Conservation (phyloP, 2,797 vertebrate species). For the Phataginus tricuspis region DNA sequence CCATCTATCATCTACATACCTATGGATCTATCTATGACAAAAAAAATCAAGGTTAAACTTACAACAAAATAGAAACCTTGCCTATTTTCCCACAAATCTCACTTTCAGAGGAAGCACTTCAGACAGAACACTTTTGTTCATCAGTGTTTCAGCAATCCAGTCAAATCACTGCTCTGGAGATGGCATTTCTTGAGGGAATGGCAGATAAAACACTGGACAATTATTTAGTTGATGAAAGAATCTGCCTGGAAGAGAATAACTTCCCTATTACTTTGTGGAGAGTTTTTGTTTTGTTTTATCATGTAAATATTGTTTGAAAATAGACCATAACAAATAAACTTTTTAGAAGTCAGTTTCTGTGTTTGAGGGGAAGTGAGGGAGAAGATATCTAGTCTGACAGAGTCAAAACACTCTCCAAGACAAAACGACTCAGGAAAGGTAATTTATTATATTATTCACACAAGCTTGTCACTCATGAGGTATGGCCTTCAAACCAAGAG, state of each 20-base stretch:
- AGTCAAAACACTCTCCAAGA: constrained; percentile 45
- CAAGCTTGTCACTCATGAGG: background rate
- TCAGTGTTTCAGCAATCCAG: background rate
- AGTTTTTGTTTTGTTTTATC: constrained; percentile 41
- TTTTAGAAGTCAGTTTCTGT: constrained; percentile 29
- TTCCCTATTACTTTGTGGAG: background rate
- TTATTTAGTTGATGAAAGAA: constrained; percentile 27
- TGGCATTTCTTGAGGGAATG: constrained; percentile 25
- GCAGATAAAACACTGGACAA: constrained; percentile 29
- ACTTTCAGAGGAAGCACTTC: background rate
- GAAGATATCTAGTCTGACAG: background rate
- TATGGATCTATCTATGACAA: background rate
- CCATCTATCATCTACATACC: background rate
- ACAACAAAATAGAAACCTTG: constrained; percentile 19
- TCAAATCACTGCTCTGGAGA: background rate
- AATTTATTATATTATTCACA: constrained; percentile 24
- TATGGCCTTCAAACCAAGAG: background rate
- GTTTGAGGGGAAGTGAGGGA: background rate
- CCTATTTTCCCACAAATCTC: background rate
- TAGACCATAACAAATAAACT: constrained; percentile 4
- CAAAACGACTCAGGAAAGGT: constrained; percentile 19
- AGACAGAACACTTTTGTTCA: constrained; percentile 28
- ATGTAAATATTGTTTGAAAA: constrained; percentile 42
- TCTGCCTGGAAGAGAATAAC: background rate
- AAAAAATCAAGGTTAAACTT: constrained; percentile 56